Conservation (phyloP, 1,140 invertebrate genomes). For the Lordiphosa mommai region DNA sequence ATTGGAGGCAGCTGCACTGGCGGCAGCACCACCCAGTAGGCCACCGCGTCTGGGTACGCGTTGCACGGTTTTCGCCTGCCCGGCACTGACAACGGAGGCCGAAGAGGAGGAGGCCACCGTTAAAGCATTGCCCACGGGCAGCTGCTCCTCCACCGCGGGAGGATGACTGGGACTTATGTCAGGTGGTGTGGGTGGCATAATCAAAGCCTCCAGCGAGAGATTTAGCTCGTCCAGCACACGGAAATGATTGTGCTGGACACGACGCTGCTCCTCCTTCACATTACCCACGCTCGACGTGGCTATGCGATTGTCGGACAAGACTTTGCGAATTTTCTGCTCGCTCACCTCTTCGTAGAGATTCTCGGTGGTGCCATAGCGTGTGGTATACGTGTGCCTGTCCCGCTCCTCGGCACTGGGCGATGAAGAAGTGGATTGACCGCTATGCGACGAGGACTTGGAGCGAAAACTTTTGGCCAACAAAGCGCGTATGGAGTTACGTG, state of each 20-base stretch:
- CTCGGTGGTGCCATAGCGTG: constrained; percentile 90
- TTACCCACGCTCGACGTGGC: constrained; percentile 83
- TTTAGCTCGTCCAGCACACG: constrained; percentile 91
- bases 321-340: constrained; percentile 81
- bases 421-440: constrained; percentile 54
- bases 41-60: constrained; percentile 54
- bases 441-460: constrained; percentile 59
- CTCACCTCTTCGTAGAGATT: constrained; percentile 94
- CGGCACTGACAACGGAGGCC: constrained; percentile 2
- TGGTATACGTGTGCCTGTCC: constrained; percentile 85
- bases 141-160: constrained; percentile 8
- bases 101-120: not conserved
- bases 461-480: constrained; percentile 72
- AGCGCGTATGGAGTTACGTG: constrained; percentile 78
- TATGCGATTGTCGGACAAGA: constrained; percentile 80
- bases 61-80: constrained; percentile 61
- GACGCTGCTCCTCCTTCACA: constrained; percentile 89
- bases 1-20: constrained; percentile 30
- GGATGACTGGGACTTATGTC: constrained; percentile 63
- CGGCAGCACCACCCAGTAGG: constrained; percentile 55
- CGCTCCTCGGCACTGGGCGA: constrained; percentile 70
- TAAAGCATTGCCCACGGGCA: constrained; percentile 10
- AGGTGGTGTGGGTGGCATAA: constrained; percentile 85
- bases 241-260: constrained; percentile 88
- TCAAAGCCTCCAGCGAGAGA: constrained; percentile 91